Conservation (phyloP, 2,797 vertebrate genomes). For the Micropoecilia bifurca region DNA sequence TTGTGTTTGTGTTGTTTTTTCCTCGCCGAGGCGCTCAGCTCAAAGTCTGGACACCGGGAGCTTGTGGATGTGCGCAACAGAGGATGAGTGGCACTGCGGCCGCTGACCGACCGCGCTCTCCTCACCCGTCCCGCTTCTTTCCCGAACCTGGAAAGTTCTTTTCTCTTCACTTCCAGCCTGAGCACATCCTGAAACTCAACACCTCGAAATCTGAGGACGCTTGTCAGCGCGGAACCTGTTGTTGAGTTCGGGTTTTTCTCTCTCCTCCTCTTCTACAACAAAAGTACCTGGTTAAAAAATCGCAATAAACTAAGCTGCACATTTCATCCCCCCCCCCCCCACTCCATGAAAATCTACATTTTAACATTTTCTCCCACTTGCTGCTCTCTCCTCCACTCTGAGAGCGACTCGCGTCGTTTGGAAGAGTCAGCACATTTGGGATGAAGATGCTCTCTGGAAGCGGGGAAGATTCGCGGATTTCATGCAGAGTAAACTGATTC, state of each 20-base stretch:
- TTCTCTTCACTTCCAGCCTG: neutral
- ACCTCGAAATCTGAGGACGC: neutral
- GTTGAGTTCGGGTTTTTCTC: neutral
- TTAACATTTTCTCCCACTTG: slow-evolving; percentile 30
- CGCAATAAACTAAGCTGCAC: slow-evolving; percentile 9
- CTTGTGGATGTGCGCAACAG: slow-evolving; percentile 44
- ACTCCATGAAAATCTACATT: slow-evolving; percentile 7
- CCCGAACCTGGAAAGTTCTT: slow-evolving; percentile 12
- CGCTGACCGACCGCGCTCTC: slow-evolving; percentile 37
- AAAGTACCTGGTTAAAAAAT: slow-evolving; percentile 22
- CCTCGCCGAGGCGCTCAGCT: neutral
- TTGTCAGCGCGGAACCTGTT: slow-evolving; percentile 39
- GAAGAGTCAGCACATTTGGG: slow-evolving; percentile 65
- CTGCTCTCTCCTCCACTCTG: slow-evolving; percentile 23
- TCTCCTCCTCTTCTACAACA: neutral
- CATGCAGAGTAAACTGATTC: slow-evolving; percentile 40
- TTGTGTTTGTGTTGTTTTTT: too few species aligned
- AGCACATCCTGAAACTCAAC: neutral
- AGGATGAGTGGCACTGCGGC: slow-evolving; percentile 44
- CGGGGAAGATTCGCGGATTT: slow-evolving; percentile 25
- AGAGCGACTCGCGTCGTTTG: slow-evolving; percentile 41
- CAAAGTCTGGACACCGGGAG: neutral
- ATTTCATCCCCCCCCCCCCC: too few species aligned
- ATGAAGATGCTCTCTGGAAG: slow-evolving; percentile 38
- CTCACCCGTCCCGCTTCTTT: neutral